Evolutionary conservation across 2,888 invertebrate genomes (phyloP).

Genomic region (Aquatica leii): DNA sequence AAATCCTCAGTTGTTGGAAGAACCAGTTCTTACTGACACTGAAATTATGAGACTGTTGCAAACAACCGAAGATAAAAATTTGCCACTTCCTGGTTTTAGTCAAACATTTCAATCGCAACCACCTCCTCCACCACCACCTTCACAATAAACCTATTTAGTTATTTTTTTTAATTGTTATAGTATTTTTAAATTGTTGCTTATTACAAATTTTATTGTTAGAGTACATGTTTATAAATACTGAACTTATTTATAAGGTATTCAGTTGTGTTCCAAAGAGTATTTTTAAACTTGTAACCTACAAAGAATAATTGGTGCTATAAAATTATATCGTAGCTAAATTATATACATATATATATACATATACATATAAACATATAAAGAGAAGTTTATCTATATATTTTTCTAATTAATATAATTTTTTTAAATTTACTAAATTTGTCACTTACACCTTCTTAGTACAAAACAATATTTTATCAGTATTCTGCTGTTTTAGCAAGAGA

Average conservation of each 20-base stretch:
- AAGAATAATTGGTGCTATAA: constrained; percentile 38
- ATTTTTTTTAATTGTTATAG: constrained; percentile 34
- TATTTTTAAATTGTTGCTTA: constrained; percentile 33
- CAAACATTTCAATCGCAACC: constrained; percentile 62
- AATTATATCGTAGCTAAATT: constrained; percentile 35
- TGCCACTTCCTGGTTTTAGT: constrained; percentile 62
- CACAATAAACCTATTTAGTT: constrained; percentile 28
- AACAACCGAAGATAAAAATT: constrained; percentile 54
- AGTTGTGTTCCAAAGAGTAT: constrained; percentile 38
- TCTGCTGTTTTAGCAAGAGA: constrained; percentile 31
- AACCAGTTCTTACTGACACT: constrained; percentile 48
- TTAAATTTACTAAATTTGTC: constrained; percentile 27
- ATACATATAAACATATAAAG: constrained; percentile 27
- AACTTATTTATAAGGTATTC: constrained; percentile 35
- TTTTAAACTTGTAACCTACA: constrained; percentile 32
- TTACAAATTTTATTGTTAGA: constrained; percentile 31
- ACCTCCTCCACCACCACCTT: constrained; percentile 43
- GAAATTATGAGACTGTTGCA: constrained; percentile 51
- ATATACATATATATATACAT: no score
- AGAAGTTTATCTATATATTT: constrained; percentile 27
- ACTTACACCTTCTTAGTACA: constrained; percentile 38
- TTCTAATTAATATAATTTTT: constrained; percentile 31
- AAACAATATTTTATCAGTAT: constrained; percentile 39
- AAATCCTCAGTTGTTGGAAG: constrained; percentile 39
- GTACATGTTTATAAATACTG: constrained; percentile 34